Percentiles rank a stretch among this genome's conserved stretches.
Evolutionary conservation across 2,113 vertebrate genomes (phyloP).

Genomic region (Vidua macroura): DNA sequence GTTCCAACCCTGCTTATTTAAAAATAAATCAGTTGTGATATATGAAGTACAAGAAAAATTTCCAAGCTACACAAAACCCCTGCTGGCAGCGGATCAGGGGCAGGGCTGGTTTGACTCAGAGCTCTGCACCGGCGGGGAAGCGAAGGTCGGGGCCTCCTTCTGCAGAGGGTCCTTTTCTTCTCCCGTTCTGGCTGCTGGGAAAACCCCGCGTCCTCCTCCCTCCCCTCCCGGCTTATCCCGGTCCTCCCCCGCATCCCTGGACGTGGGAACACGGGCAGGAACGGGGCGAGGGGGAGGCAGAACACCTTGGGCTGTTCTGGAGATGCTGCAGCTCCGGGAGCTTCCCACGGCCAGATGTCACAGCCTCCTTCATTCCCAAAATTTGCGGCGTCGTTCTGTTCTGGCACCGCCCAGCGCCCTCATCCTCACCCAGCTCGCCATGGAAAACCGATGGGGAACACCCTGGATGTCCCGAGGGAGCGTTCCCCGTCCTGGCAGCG

Average conservation of each 20-base stretch:
- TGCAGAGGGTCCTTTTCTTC: neutral
- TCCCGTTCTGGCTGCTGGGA: neutral
- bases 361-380: rapidly evolving
- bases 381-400: rapidly evolving
- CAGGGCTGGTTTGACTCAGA: neutral
- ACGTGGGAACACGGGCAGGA: neutral
- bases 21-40: conserved; percentile 44
- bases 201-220: neutral
- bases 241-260: neutral
- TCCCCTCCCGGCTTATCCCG: neutral
- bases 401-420: neutral
- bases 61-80: neutral
- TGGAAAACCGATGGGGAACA: rapidly evolving
- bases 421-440: neutral
- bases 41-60: neutral
- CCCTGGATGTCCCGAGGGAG: neutral
- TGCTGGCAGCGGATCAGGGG: neutral
- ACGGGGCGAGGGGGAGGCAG: neutral
- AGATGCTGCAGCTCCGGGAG: neutral
- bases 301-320: neutral
- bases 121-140: neutral
- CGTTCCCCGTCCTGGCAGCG: neutral
- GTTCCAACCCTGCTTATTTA: neutral
- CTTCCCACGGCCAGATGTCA: rapidly evolving
- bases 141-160: neutral